These are phyloP conservation scores for Plebejus anna DNA, from an alignment of 2,888 invertebrate species.

Conservation along the genomic window DNA sequence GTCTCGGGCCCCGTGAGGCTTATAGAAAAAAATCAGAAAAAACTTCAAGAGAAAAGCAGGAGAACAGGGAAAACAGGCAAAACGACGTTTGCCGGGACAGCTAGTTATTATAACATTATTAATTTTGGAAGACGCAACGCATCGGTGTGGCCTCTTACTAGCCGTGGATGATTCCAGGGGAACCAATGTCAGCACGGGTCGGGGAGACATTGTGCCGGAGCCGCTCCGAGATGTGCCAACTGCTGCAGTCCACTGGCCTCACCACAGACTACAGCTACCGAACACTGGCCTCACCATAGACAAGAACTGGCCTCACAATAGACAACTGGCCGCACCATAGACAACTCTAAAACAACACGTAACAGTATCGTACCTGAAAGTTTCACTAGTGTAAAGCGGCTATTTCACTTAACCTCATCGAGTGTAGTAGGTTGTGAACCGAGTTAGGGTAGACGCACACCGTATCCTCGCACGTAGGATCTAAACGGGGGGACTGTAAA, in stretches of 20 bases:
- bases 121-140: too few species aligned
- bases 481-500: neutral
- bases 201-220: conserved; percentile 68
- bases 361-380: conserved; percentile 20
- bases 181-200: conserved; percentile 74
- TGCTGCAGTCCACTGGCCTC: conserved; percentile 28
- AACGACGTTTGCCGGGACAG: too few species aligned
- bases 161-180: conserved; percentile 50
- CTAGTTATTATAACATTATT: too few species aligned
- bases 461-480: conserved; percentile 31
- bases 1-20: too few species aligned
- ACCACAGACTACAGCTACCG: conserved; percentile 31
- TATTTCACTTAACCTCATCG: conserved; percentile 26
- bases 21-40: too few species aligned
- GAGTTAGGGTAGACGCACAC: conserved; percentile 8
- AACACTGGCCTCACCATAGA: conserved; percentile 30
- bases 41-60: too few species aligned
- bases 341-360: conserved; percentile 26
- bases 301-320: neutral
- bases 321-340: neutral
- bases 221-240: conserved; percentile 45
- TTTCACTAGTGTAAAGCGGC: conserved; percentile 24
- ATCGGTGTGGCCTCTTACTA: neutral
- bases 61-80: too few species aligned
- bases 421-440: conserved; percentile 27